Base-by-base conservation (phyloP, 2,888 invertebrate genomes). In the Chrysolina haemoptera region DNA sequence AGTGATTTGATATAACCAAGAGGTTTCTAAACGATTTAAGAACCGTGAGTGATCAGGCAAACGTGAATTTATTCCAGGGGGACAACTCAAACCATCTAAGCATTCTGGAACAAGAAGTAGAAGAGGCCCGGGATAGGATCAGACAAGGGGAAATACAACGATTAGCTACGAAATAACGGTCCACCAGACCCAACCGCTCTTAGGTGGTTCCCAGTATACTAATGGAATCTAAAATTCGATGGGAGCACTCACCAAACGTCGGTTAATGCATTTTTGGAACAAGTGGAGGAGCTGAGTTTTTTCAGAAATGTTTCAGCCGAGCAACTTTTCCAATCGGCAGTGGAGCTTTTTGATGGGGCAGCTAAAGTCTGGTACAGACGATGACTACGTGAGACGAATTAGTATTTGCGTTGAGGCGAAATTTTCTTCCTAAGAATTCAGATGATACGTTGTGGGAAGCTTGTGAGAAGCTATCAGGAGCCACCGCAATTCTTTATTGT, bases 371-470 rank as follows among this genome's bases (percentile, higher is more conserved):
- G 63, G 69, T 69, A 62, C 43, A 62, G 69, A 16, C 46, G 8
- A 40, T 70, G 10, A 62, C n/a, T 63, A 50, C 62, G 20, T 70
- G 69, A 41, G 11, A 70, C 35, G 69, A 70, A 35, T 35, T 63
- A 35, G 69, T 70, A 1, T 4, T 50, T n/a, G 50, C 48, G 1
- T 18, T 18, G 18, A 1, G 50, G 2, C 50, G 50, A 10, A 16
- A 50, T 50, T 50, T 50, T 50, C 50, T 50, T 8, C 50, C 18
- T 8, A 18, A 18, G 1, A 9, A 50, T 16, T 50, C 18, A 8
- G 50, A 70, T 43, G 53, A 64, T 43, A 43, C 40, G 8, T 20
- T 64, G 1, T 70, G 65, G 64, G n/a, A n/a, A n/a, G n/a, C n/a
- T n/a, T n/a, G n/a, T n/a, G n/a, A n/a, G 55, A 70, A 41, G 18